Evolutionary conservation across 2,888 invertebrate species (phyloP), one percentile per base, ranked within the genome.

Genomic region (Prosapia bicincta): DNA sequence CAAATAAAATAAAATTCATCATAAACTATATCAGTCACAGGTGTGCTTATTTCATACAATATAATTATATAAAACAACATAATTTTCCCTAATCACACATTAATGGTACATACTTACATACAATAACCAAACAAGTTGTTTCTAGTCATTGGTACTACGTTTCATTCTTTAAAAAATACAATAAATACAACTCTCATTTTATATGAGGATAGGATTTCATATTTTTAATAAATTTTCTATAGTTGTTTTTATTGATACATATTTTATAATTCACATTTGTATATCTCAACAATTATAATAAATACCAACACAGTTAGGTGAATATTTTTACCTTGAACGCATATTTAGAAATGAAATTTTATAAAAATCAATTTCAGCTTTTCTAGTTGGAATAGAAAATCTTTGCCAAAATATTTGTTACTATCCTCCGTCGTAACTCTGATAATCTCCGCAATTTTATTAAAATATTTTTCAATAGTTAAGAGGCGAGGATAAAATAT

Each of bases 101-200:
- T 72, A 66, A 72, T 72, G 54, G 71, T 78, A 78, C 78, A 78
- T 73, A 76, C 77, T 71, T 77, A 78, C 75, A 75, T 43, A 71
- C 75, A 75, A 67, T 78, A 76, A 72, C 76, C 72, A 76, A 78
- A 75, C 30, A 76, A 77, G 69, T 72, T 74, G 74, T 73, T 76
- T 77, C 76, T 79, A 77, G 79, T 76, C 78, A 78, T 79, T 78
- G 78, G 78, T 78, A 78, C 75, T 76, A 77, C 75, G 69, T 78
- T 74, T 79, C 77, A 77, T 78, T 77, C 74, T 76, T 78, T 78
- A 72, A 77, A 79, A 79, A 79, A 79, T 79, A 78, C 76, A 76
- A 72, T 79, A 79, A 79, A 76, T 76, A 78, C 67, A 38, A 69
- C 43, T 69, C 30, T 73, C 71, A 74, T 78, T 68, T 74, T 66